phyloP scores from a whole-genome alignment of 1,140 invertebrate genomes.

The Polypedilum vanderplanki region DNA sequence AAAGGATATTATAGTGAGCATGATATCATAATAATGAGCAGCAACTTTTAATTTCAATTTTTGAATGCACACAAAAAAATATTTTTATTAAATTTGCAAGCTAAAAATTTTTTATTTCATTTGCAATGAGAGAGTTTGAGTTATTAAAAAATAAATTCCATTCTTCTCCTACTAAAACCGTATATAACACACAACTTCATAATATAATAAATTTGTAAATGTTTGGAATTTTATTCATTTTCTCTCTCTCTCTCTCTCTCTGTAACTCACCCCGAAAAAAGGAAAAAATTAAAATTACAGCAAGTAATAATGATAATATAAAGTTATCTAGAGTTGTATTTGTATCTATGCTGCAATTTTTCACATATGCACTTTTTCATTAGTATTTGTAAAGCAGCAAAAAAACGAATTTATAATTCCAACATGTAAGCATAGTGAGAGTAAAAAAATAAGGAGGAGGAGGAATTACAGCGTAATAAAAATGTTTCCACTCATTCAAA shows the following conservation, averaged over 20 bases:
- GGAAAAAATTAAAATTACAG: constrained; percentile 3
- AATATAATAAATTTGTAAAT: constrained; percentile 22
- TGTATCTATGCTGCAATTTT: neutral
- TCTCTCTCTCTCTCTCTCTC: neutral
- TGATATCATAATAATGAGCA: too few species aligned
- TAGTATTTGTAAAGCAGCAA: neutral
- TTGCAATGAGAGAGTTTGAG: neutral
- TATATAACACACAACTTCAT: constrained; percentile 2
- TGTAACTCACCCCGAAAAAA: neutral
- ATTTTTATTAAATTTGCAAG: too few species aligned
- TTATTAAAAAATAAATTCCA: constrained; percentile 15
- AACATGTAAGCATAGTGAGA: neutral
- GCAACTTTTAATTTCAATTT: too few species aligned
- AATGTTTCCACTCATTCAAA: neutral
- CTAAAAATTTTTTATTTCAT: too few species aligned
- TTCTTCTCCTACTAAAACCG: neutral
- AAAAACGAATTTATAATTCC: neutral
- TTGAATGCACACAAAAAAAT: too few species aligned
- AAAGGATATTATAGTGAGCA: too few species aligned
- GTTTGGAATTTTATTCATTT: neutral
- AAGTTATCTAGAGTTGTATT: neutral
- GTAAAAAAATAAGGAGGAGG: neutral
- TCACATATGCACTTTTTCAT: neutral
- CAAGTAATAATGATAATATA: neutral
- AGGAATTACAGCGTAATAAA: constrained; percentile 13